phyloP scores from a whole-genome alignment of 2,888 invertebrate species.

The Pseudococcus viburni region DNA sequence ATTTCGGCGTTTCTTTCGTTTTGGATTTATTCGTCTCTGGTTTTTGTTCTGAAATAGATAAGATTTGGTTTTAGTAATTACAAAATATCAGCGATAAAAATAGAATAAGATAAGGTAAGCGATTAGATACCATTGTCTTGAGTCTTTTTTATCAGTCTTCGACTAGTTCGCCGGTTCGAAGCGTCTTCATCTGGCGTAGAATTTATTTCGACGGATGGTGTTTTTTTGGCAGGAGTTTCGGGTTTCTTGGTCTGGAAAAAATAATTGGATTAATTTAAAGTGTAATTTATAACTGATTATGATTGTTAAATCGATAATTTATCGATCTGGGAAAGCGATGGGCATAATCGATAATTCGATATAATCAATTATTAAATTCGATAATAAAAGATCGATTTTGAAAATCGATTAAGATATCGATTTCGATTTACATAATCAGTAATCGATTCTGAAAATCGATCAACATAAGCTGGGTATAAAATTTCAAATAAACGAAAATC shows the following conservation, averaged over 20 bases:
- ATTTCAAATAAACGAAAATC: too few relatives aligned
- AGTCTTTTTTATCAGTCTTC: constrained; percentile 38
- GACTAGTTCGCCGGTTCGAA: constrained; percentile 11
- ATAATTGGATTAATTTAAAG: background rate
- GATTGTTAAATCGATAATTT: too few relatives aligned
- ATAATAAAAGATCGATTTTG: too few relatives aligned
- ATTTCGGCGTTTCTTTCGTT: constrained; percentile 47
- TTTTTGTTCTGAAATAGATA: background rate
- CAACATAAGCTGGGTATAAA: too few relatives aligned
- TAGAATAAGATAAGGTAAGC: background rate
- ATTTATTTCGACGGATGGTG: background rate
- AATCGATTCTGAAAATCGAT: too few relatives aligned
- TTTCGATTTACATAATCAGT: too few relatives aligned
- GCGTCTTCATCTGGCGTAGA: background rate
- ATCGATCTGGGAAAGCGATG: too few relatives aligned
- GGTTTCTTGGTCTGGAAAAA: constrained; percentile 3
- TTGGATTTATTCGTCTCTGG: background rate
- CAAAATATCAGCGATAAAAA: background rate
- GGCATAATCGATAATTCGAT: too few relatives aligned
- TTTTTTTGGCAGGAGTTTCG: constrained; percentile 8
- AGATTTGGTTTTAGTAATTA: background rate
- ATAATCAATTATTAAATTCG: too few relatives aligned
- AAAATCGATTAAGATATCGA: too few relatives aligned
- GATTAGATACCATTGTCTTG: background rate
- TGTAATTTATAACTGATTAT: too few relatives aligned